phyloP scores from a whole-genome alignment of 2,113 vertebrate genomes.

The Ia io region DNA sequence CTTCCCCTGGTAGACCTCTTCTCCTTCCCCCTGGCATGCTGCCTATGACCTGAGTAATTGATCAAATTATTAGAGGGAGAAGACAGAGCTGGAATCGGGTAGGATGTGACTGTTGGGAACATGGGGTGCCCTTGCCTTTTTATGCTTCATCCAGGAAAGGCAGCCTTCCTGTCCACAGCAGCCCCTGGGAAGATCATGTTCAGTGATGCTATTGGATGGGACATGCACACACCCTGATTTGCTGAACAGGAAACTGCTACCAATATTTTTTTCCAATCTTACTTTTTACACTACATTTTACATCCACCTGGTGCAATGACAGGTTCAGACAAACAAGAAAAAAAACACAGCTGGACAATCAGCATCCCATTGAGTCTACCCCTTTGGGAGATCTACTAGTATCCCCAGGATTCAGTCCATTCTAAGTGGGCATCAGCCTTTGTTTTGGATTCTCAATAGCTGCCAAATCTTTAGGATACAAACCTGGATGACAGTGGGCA shows the following conservation, averaged over 20 bases:
- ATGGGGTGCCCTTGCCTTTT: neutral
- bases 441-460: neutral
- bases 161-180: neutral
- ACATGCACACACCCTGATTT: neutral
- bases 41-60: neutral
- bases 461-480: neutral
- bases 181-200: neutral
- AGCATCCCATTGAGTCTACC: neutral
- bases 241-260: neutral
- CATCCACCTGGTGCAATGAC: neutral
- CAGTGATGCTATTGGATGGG: neutral
- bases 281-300: neutral
- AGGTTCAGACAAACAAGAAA: neutral
- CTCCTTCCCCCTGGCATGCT: neutral
- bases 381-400: neutral
- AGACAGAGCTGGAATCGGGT: neutral
- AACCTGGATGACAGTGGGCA: neutral
- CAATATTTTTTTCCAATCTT: neutral
- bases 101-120: neutral
- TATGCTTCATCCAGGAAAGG: neutral
- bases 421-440: neutral
- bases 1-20: neutral
- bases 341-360: neutral
- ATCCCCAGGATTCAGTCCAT: neutral
- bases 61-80: neutral